Percentiles rank a stretch among this genome's conserved stretches.
Evolutionary conservation across 2,888 invertebrate genomes (phyloP).

Genomic region (Pyrochroa serraticornis): DNA sequence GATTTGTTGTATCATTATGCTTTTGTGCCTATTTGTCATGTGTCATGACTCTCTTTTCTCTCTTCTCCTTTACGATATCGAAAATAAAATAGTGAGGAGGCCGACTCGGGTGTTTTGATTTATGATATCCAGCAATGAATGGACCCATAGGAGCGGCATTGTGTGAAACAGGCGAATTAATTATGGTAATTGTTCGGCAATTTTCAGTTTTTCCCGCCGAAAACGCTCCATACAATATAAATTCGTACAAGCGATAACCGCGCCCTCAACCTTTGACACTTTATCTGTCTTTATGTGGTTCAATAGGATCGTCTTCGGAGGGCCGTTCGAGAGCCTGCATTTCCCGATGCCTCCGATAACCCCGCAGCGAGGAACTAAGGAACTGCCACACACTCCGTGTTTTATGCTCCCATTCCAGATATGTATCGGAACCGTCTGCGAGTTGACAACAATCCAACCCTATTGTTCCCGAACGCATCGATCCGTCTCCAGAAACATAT

Average conservation of each 20-base stretch:
- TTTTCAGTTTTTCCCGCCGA: no score
- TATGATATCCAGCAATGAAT: neutral
- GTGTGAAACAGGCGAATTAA: neutral
- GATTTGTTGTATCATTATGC: constrained; percentile 50
- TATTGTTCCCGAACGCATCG: constrained; percentile 24
- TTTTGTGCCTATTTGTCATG: constrained; percentile 46
- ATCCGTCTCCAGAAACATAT: constrained; percentile 44
- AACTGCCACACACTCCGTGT: constrained; percentile 39
- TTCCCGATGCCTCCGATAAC: constrained; percentile 40
- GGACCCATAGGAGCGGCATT: neutral
- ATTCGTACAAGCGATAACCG: constrained; percentile 33
- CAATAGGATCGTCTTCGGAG: constrained; percentile 32
- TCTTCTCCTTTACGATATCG: constrained; percentile 13
- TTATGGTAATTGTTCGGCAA: neutral
- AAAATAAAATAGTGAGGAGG: neutral
- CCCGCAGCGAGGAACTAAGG: constrained; percentile 25
- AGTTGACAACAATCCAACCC: constrained; percentile 27
- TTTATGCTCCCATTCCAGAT: constrained; percentile 42
- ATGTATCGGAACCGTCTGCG: constrained; percentile 34
- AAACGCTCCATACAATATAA: no score
- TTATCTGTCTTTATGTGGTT: constrained; percentile 42
- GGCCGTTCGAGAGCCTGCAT: constrained; percentile 34
- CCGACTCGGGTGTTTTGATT: constrained; percentile 6
- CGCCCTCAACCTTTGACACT: constrained; percentile 41
- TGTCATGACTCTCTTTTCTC: constrained; percentile 34